phyloP scores from a whole-genome alignment of 2,113 vertebrate species.

The Prunella himalayana region DNA sequence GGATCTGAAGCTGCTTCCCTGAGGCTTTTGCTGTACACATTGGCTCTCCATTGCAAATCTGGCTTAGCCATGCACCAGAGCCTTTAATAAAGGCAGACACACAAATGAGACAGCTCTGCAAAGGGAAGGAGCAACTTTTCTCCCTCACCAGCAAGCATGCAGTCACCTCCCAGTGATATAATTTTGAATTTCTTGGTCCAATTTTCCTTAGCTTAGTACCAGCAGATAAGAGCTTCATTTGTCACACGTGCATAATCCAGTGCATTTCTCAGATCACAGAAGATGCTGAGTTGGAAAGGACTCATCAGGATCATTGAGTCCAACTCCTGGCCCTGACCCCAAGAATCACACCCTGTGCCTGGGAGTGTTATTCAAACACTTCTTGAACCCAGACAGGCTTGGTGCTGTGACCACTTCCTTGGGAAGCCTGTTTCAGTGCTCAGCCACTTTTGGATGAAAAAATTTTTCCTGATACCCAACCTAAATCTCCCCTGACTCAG shows the following conservation, averaged over 20 bases:
- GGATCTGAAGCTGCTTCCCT: neutral
- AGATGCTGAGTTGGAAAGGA: neutral
- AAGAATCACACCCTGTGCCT: neutral
- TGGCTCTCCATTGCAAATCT: neutral
- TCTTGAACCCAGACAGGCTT: neutral
- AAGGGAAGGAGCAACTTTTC: neutral
- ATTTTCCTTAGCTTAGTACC: neutral
- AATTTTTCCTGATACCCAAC: neutral
- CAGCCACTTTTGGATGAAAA: neutral
- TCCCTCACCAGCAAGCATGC: neutral
- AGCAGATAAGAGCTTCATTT: neutral
- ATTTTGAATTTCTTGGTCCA: neutral
- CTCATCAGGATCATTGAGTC: neutral
- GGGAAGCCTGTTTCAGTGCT: neutral
- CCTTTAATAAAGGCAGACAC: neutral
- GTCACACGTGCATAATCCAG: neutral
- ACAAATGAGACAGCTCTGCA: neutral
- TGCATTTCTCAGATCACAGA: neutral
- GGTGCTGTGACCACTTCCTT: neutral
- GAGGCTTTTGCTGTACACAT: neutral
- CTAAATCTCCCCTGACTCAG: neutral
- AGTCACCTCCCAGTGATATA: neutral
- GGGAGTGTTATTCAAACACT: neutral
- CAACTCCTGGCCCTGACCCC: neutral
- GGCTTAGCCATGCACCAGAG: neutral